Evolutionary conservation across 2,113 vertebrate genomes (phyloP), one percentile per base, ranked within the genome.

Genomic region (Pedionomus torquatus): DNA sequence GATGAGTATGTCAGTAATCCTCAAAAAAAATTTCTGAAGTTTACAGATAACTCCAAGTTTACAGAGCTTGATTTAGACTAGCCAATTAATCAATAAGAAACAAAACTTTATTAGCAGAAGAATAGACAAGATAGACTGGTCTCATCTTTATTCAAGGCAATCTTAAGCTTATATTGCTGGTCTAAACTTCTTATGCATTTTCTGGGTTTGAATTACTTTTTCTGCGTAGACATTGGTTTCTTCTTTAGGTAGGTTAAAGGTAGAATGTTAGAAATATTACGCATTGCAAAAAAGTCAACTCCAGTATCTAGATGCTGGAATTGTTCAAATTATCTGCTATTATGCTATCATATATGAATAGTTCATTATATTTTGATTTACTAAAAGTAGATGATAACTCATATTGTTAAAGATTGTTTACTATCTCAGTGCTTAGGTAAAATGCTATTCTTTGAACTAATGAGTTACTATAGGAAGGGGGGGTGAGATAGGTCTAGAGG

Each of bases 401-500:
- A 44, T 31, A 11, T 41, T 88, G 86, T 80, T 91, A 68, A 13
- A 69, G 43, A 54, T 63, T 71, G 7, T 85, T 94, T 90, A 46
- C 58, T 83, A 24, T 37, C 25, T 26, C 23, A 78, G 4, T 9
- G 61, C n/a, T 71, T 77, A 48, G 43, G 51, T 95, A 77, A 79
- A 89, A 86, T 81, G 55, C 23, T 85, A 17, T 57, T 88, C 39
- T 63, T 89, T 93, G 55, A 88, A 65, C 21, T 74, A 77, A 48
- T 5, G 15, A 43, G 20, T 95, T 93, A 60, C 28, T 48, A 49
- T n/a, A 65, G 35, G 70, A 87, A 97, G 80, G 21, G 78, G 80
- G 21, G 78, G 15, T 80, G 52, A 97, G 65, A 86, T 87, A 9
- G 89, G 92, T 64, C 89, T 94, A 80, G 77, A 89, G 64, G 85